Percentiles rank a stretch among this genome's conserved stretches.
Evolutionary conservation across 2,888 invertebrate genomes (phyloP).

Genomic region (Platerodrilus igneus): DNA sequence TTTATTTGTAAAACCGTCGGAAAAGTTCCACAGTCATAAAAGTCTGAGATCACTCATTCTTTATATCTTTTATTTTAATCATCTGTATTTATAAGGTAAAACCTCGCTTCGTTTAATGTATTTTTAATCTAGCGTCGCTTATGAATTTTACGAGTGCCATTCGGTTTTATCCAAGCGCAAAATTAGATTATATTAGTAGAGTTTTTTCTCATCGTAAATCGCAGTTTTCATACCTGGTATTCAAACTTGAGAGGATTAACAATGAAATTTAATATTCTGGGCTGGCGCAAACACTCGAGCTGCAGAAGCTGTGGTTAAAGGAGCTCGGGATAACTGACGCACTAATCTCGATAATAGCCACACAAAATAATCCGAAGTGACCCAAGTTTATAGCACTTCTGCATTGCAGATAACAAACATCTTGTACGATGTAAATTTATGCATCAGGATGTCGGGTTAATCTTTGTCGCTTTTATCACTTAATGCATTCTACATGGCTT

Average conservation of each 20-base stretch:
- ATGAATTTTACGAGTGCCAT: constrained; percentile 18
- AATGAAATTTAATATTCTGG: constrained; percentile 41
- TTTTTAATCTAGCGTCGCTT: constrained; percentile 20
- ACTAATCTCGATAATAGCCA: constrained; percentile 36
- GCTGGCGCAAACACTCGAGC: constrained; percentile 38
- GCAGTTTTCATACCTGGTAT: background rate
- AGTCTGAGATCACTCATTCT: constrained; percentile 2
- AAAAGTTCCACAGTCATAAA: background rate
- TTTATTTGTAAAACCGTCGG: background rate
- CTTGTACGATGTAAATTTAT: constrained; percentile 25
- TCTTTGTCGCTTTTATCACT: too few relatives aligned
- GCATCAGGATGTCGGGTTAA: too few relatives aligned
- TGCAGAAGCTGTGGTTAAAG: constrained; percentile 35
- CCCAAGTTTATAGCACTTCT: constrained; percentile 24
- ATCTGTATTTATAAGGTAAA: constrained; percentile 15
- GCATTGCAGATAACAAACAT: constrained; percentile 26
- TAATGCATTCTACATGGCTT: too few relatives aligned
- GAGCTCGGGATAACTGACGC: constrained; percentile 36
- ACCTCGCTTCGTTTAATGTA: constrained; percentile 15
- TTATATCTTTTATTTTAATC: constrained; percentile 15
- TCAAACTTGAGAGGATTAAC: constrained; percentile 20
- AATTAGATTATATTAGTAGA: constrained; percentile 16
- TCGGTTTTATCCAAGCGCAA: constrained; percentile 16
- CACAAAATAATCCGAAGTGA: constrained; percentile 32
- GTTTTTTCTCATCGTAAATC: constrained; percentile 9